phyloP scores from a whole-genome alignment of 2,797 vertebrate species.

The Diglossa cyanea region DNA sequence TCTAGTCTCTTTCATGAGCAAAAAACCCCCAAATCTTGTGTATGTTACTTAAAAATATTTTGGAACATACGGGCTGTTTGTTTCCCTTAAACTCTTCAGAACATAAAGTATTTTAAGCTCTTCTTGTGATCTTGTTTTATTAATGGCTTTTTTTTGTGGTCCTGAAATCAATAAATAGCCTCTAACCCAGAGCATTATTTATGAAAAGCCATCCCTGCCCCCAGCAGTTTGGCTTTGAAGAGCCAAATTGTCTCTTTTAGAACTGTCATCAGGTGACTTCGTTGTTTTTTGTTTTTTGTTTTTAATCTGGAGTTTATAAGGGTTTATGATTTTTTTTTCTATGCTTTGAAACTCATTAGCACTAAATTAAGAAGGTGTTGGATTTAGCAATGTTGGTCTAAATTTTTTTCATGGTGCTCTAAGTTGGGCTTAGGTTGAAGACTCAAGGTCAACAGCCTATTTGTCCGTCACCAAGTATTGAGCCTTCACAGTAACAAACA shows the following conservation, averaged over 20 bases:
- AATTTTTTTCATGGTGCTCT: neutral
- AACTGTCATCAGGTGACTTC: neutral
- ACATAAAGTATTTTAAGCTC: constrained; percentile 8
- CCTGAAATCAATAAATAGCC: constrained; percentile 21
- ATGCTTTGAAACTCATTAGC: neutral
- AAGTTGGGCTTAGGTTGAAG: neutral
- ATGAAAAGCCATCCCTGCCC: neutral
- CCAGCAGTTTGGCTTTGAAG: constrained; percentile 25
- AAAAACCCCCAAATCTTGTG: neutral
- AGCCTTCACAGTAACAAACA: neutral
- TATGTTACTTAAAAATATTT: neutral
- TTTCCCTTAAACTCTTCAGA: neutral
- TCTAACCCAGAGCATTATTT: neutral
- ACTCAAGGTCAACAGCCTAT: neutral
- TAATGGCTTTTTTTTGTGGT: constrained; percentile 24
- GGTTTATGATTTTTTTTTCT: neutral
- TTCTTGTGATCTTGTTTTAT: constrained; percentile 18
- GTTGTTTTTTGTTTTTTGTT: constrained; percentile 13
- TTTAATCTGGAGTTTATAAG: neutral
- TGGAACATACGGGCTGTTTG: neutral
- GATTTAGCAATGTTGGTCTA: neutral
- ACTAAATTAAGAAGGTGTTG: neutral
- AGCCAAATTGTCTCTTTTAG: neutral
- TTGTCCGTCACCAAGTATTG: neutral
- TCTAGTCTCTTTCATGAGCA: neutral